Conservation (phyloP, 2,113 vertebrate genomes). For the mouse (Mus musculus) region GRCm39 chr1:83991501-83992000, state of each 20-base stretch:
- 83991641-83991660: not conserved
- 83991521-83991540: not conserved
- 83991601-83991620: slow-evolving; percentile 17
- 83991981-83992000: no score
- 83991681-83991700: not conserved
- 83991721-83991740: not conserved
- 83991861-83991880: no score
- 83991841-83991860: not conserved
- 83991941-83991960: no score
- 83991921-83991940: no score
- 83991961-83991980: no score
- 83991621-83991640: not conserved
- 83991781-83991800: not conserved
- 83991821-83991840: not conserved
- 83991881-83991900: no score
- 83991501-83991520: not conserved
- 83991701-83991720: not conserved
- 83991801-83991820: not conserved
- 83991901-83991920: no score
- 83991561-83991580: not conserved
- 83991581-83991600: not conserved
- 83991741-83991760: not conserved
- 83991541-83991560: not conserved
- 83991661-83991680: not conserved
- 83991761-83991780: not conserved